phyloP scores from a whole-genome alignment of 2,113 vertebrate species.

The Gobius niger region DNA sequence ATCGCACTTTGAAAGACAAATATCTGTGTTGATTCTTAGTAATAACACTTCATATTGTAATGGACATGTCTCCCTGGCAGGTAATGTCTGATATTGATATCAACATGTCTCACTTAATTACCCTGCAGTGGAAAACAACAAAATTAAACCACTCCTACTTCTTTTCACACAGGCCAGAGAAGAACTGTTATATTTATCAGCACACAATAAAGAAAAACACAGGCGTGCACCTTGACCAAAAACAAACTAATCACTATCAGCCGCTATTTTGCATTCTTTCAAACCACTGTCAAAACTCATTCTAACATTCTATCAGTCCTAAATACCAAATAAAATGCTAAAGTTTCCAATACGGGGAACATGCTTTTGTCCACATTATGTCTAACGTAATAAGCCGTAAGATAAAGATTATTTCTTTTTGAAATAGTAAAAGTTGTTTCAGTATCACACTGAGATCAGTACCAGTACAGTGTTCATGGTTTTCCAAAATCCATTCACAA shows the following conservation, averaged over 20 bases:
- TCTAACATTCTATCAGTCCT: slow-evolving; percentile 10
- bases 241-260: slow-evolving; percentile 30
- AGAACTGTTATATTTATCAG: slow-evolving; percentile 31
- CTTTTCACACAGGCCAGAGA: slow-evolving; percentile 59
- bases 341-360: slow-evolving; percentile 23
- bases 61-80: background rate
- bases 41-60: background rate
- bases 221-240: slow-evolving; percentile 2
- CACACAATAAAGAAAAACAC: slow-evolving; percentile 29
- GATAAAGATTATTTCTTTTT: background rate
- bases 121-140: slow-evolving; percentile 54
- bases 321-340: background rate
- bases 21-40: background rate
- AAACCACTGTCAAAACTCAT: slow-evolving; percentile 45
- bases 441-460: too few species aligned
- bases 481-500: too few species aligned
- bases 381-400: slow-evolving; percentile 4
- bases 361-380: background rate
- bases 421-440: background rate
- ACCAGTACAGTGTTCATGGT: too few species aligned
- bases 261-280: slow-evolving; percentile 36
- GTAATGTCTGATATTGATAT: slow-evolving; percentile 59
- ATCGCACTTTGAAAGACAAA: background rate
- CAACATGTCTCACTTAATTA: slow-evolving; percentile 57
- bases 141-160: slow-evolving; percentile 39